Evolutionary conservation across 2,888 invertebrate genomes (phyloP).

Genomic region (Aleiodes testaceus): DNA sequence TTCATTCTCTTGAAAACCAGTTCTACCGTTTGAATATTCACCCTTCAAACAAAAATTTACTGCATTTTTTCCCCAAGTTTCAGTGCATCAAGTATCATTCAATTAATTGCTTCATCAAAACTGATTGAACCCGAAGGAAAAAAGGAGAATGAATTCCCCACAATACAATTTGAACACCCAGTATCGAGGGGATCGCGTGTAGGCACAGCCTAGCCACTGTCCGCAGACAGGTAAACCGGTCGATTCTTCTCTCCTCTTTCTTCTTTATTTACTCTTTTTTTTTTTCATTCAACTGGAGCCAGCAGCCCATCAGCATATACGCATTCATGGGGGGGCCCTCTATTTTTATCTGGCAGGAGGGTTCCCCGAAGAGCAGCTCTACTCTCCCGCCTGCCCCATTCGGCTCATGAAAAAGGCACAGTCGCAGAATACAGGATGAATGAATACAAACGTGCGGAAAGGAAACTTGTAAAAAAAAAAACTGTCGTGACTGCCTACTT

Average conservation of each 20-base stretch:
- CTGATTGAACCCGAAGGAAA: not conserved
- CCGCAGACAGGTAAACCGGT: conserved; percentile 63
- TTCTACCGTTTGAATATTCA: too few relatives aligned
- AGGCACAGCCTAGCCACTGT: conserved; percentile 56
- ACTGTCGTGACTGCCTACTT: too few relatives aligned
- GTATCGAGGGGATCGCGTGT: conserved; percentile 46
- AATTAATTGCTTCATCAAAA: too few relatives aligned
- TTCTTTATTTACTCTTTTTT: conserved; percentile 52
- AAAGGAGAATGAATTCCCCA: conserved; percentile 10
- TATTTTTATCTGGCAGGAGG: not conserved
- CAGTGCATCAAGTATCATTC: too few relatives aligned
- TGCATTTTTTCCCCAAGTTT: too few relatives aligned
- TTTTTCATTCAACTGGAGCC: conserved; percentile 29
- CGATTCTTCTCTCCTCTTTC: conserved; percentile 55
- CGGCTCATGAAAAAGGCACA: too few relatives aligned
- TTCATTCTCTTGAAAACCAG: too few relatives aligned
- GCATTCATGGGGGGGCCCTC: conserved; percentile 29
- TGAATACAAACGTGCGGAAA: too few relatives aligned
- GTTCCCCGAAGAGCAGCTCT: not conserved
- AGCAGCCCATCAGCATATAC: not conserved
- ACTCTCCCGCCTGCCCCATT: conserved; percentile 1
- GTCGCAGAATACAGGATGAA: too few relatives aligned
- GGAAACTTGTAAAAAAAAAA: too few relatives aligned
- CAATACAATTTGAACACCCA: conserved; percentile 45
- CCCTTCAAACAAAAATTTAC: too few relatives aligned